These are phyloP conservation scores for Drosophila carrolli DNA, from an alignment of 1,140 invertebrate genomes.

Conservation along the genomic window DNA sequence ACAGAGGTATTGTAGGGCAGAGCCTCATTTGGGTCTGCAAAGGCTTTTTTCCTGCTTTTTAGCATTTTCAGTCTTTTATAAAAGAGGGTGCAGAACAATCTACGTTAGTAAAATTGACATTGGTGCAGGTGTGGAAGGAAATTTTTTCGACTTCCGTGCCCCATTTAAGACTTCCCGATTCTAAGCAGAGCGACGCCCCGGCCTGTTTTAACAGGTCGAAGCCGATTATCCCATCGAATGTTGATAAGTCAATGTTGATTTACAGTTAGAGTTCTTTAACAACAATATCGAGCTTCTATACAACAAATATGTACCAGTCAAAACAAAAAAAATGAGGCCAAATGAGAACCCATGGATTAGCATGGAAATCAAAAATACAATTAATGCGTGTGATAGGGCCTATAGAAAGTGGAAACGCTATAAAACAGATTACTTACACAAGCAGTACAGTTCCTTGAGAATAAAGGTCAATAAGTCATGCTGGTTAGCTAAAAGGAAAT, in stretches of 20 bases:
- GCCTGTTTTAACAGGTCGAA: background rate
- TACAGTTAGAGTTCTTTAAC: too few relatives aligned
- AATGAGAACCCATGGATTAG: too few relatives aligned
- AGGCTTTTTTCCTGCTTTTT: constrained; percentile 4
- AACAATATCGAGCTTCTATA: too few relatives aligned
- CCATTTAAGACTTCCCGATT: background rate
- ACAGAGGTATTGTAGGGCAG: background rate
- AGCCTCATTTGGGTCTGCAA: constrained; percentile 14
- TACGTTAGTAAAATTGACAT: constrained; percentile 15
- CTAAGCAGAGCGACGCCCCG: background rate
- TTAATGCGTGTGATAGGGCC: too few relatives aligned
- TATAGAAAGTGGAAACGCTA: too few relatives aligned
- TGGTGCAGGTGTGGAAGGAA: constrained; percentile 8
- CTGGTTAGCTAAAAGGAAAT: too few relatives aligned
- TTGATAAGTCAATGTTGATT: background rate
- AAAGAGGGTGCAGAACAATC: constrained; percentile 9
- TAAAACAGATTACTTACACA: too few relatives aligned
- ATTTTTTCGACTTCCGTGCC: constrained; percentile 7
- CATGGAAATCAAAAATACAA: too few relatives aligned
- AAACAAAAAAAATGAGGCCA: too few relatives aligned
- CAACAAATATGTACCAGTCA: too few relatives aligned
- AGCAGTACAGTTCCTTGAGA: too few relatives aligned
- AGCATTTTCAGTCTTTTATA: background rate
- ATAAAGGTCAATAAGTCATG: too few relatives aligned
- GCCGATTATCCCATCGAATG: background rate